A percentile compares a stretch with the other conserved stretches of the same genome.
Conservation (phyloP, 2,888 invertebrate genomes). For the Cancer borealis region DNA sequence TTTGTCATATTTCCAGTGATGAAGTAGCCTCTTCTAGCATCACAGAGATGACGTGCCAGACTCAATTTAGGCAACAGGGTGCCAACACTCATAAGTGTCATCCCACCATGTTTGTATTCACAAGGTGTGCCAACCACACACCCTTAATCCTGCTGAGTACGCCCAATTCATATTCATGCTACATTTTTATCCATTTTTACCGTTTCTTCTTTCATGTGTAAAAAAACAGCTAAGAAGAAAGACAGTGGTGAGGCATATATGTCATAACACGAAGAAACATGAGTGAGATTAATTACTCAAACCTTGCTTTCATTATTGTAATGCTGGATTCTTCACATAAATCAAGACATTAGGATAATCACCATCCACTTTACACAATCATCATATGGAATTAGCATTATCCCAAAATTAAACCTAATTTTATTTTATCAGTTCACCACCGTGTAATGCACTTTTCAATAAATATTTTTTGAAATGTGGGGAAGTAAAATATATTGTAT, state of each 20-base stretch:
- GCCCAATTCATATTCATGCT: not conserved
- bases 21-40: too few relatives aligned
- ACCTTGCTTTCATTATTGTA: not conserved
- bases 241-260: too few relatives aligned
- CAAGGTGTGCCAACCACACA: not conserved
- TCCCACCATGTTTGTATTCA: not conserved
- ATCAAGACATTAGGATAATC: not conserved
- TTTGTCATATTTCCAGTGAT: too few relatives aligned
- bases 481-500: not conserved
- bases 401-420: not conserved
- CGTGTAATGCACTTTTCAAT: not conserved
- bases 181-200: not conserved
- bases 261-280: not conserved
- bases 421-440: not conserved
- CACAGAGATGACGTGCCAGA: too few relatives aligned
- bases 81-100: too few relatives aligned
- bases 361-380: not conserved
- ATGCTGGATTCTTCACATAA: not conserved
- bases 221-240: too few relatives aligned
- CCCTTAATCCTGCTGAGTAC: not conserved
- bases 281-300: not conserved
- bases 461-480: not conserved
- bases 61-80: too few relatives aligned
- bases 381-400: not conserved
- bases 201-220: not conserved